Base-by-base conservation (phyloP, 2,113 vertebrate species). In the Hippotragus niger region DNA sequence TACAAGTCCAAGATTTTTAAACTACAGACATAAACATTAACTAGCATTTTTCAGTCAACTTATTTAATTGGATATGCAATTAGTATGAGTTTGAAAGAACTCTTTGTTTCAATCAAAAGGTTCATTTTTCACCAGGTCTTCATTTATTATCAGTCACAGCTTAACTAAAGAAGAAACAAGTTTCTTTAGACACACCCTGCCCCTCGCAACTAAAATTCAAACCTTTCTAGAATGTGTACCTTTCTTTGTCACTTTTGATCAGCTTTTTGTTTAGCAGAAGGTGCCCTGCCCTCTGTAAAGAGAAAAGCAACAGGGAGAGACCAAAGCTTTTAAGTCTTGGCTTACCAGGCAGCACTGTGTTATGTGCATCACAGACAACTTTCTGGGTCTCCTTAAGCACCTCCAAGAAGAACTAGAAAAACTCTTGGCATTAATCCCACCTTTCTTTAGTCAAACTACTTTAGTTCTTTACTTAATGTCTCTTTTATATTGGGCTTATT, bases 401-500 rank as follows among this genome's bases (percentile, higher is more conserved):
- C 80, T 74, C 47, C n/a, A 36, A 78, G 53, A 43, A 95, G 29
- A 36, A 23, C 53, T 58, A 40, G 7, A 47, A 67, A 80, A 67
- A 21, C 1, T 2, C 10, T 45, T 58, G 81, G 76, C 81, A n/a
- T 25, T 31, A 74, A 43, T 23, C 29, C 57, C 55, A 14, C 7
- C 6, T 23, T 33, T 60, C 3, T 80, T 58, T 43, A 25, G 5
- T 71, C 6, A 55, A 84, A 47, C 36, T 60, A 67, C 45, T 92
- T 92, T 6, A 45, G 25, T 43, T 90, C 83, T 87, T 93, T 31
- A n/a, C 50, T 57, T n/a, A 29, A 87, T 81, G n/a, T 88, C 40
- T 88, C 19, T 40, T 96, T 52, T 52, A 3, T 17, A 1, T 14
- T 10, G 45, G 71, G 5, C 60, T 62, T 94, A n/a, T 23, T 45